phyloP scores from a whole-genome alignment of 2,797 vertebrate species.

The Poliocrania exsul region DNA sequence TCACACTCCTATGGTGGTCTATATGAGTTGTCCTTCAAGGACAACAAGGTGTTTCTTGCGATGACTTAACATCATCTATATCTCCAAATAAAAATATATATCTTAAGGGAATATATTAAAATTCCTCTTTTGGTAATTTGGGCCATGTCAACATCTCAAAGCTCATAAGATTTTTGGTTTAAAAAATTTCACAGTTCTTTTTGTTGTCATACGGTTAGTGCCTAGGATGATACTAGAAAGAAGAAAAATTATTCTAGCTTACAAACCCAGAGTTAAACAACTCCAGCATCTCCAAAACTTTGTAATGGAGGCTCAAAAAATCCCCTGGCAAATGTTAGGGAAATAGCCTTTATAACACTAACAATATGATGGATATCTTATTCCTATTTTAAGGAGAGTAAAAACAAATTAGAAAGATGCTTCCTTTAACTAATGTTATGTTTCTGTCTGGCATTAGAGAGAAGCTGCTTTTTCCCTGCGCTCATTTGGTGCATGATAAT shows the following conservation, averaged over 20 bases:
- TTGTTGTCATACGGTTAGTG: background rate
- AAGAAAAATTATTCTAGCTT: background rate
- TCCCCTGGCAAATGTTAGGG: background rate
- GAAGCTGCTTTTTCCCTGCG: background rate
- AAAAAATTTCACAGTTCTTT: background rate
- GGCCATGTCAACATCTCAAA: background rate
- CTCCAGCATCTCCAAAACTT: background rate
- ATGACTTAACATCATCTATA: background rate
- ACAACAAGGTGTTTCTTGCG: background rate
- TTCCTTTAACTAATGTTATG: background rate
- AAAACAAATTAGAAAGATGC: background rate
- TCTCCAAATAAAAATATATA: background rate
- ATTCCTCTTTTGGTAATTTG: background rate
- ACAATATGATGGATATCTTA: background rate
- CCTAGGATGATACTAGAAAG: background rate
- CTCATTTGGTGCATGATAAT: accelerated
- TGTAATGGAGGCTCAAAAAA: background rate
- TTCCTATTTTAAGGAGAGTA: background rate
- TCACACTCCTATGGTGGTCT: accelerated
- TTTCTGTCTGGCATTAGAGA: background rate
- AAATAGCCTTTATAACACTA: background rate
- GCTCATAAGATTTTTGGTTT: background rate
- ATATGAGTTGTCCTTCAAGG: background rate
- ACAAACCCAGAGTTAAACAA: background rate
- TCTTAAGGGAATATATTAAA: background rate